Evolutionary conservation across 2,797 vertebrate genomes (phyloP), one percentile per base, ranked within the genome.

Genomic region (Agapornis canus): DNA sequence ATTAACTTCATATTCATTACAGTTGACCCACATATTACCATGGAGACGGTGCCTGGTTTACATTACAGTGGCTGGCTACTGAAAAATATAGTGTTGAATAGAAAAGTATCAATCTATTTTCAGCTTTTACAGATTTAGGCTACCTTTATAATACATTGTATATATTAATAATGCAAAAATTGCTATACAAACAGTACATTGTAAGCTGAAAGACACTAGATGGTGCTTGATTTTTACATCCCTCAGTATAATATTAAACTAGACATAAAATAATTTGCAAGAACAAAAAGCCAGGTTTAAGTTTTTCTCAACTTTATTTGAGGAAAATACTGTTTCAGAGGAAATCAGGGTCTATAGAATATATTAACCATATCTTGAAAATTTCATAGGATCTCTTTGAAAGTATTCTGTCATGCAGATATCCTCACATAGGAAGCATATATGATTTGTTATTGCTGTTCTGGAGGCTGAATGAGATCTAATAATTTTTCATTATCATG

Each of bases 1-100:
- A 79, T 97, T 94, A 95, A 35, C 64, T 95, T 93, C 80, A 47
- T 83, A 91, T 72, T 83, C 56, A 29, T 93, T 90, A 82, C 91
- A 90, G 63, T 59, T 95, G 90, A 95, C 94, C 73, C 47, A 40
- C 39, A 22, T 82, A 96, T 94, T 95, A 35, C 92, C 89, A 94
- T 94, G 92, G 95, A 70, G 87, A 94, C 63, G 2, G 27, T 85
- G 66, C 94, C 75, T 79, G 45, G 31, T 82, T 78, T 91, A 42
- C 60, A 57, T 93, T 91, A 35, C 54, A 56, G 54, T 56, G 54
- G 21, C 22, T 57, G n/a, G 54, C 54, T 35, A 25, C 32, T 57
- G 32, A 57, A 35, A 57, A 57, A 35, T 57, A 57, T 10, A 79
- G 60, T 23, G 10, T 49, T 70, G 69, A 91, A 94, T 86, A 84